Evolutionary conservation across 2,113 vertebrate genomes (phyloP).

Genomic region (Seriola quinqueradiata): DNA sequence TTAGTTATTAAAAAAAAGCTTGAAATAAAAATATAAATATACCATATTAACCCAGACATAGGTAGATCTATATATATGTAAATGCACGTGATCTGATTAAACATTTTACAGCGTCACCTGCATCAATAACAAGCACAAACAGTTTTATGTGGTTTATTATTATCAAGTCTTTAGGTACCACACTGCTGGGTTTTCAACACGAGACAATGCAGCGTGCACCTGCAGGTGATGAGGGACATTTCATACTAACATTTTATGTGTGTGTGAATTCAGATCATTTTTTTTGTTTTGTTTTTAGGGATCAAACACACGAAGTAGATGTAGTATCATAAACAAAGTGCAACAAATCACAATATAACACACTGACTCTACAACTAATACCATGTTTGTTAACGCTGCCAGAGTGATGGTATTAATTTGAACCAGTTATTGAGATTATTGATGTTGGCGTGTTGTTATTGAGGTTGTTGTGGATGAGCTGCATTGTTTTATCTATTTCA

Average conservation of each 20-base stretch:
- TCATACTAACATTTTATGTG: too few relatives aligned
- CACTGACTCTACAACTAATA: too few relatives aligned
- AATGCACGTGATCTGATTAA: background rate
- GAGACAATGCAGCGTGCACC: constrained; percentile 9
- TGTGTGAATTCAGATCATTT: too few relatives aligned
- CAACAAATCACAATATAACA: background rate
- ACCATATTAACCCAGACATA: background rate
- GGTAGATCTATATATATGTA: background rate
- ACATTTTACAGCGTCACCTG: constrained; percentile 7
- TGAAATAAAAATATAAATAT: background rate
- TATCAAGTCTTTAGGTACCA: background rate
- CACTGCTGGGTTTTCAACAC: constrained; percentile 4
- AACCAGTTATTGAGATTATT: background rate
- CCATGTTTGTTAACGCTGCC: too few relatives aligned
- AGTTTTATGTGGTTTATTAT: constrained; percentile 11
- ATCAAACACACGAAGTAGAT: background rate
- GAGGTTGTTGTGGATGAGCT: too few relatives aligned
- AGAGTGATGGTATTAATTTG: background rate
- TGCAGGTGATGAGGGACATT: background rate
- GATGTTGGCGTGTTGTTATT: background rate
- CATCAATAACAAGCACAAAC: constrained; percentile 49
- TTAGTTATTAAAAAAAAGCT: too few relatives aligned
- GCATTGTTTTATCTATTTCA: too few relatives aligned
- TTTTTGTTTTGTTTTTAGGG: background rate
- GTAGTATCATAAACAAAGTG: background rate